A percentile compares a stretch with the other conserved stretches of the same genome.
Evolutionary conservation across 2,113 vertebrate species (phyloP).

Genomic region (Myanophis thanlyinensis): DNA sequence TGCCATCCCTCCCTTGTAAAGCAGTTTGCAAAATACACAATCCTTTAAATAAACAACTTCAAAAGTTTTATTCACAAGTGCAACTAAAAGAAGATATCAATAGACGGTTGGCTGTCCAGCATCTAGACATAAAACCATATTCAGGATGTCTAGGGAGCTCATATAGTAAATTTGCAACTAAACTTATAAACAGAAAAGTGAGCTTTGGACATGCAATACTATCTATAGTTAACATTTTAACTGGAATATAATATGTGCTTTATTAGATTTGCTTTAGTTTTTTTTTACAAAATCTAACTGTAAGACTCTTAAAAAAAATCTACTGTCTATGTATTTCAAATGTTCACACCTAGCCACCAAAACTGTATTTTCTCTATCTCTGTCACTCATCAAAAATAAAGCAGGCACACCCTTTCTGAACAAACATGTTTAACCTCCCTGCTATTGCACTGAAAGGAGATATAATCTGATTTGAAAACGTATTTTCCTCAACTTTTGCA

Average conservation of each 20-base stretch:
- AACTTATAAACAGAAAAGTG: background rate
- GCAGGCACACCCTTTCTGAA: rapidly evolving
- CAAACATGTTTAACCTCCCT: background rate
- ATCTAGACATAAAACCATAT: background rate
- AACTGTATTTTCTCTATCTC: background rate
- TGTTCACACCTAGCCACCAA: background rate
- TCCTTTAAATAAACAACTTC: constrained; percentile 1
- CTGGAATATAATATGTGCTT: rapidly evolving
- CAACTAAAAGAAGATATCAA: background rate
- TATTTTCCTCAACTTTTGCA: background rate
- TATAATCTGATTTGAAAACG: background rate
- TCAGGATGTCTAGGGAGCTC: background rate
- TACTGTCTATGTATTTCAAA: rapidly evolving
- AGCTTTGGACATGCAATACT: background rate
- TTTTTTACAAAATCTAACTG: rapidly evolving
- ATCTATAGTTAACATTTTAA: background rate
- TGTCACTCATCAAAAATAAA: rapidly evolving
- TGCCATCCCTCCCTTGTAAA: background rate
- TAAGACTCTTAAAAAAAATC: rapidly evolving
- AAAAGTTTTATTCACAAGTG: constrained; percentile 62
- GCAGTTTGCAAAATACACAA: background rate
- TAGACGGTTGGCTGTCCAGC: background rate
- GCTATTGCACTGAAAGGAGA: background rate
- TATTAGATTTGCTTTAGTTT: background rate
- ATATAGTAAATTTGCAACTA: background rate